Conservation (phyloP, 2,888 invertebrate genomes). For the Toxonevra muliebris region DNA sequence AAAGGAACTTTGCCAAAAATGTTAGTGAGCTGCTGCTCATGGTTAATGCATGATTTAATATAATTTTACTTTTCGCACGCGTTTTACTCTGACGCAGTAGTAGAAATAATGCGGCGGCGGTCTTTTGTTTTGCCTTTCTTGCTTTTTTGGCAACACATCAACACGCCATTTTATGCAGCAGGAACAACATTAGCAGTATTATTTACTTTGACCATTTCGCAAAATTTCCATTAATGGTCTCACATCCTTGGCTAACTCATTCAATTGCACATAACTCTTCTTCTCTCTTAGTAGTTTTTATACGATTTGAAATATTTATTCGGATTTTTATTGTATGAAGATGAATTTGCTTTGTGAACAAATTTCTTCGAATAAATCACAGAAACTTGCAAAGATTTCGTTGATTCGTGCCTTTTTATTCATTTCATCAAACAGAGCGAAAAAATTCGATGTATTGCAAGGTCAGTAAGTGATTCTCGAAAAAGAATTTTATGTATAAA, state of each 20-base stretch:
- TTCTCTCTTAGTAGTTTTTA: too few species aligned
- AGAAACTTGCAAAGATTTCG: too few species aligned
- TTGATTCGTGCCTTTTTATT: too few species aligned
- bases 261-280: too few species aligned
- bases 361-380: too few species aligned
- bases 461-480: too few species aligned
- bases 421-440: too few species aligned
- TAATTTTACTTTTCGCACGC: conserved; percentile 50
- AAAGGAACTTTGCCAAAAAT: conserved; percentile 52
- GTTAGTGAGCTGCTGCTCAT: conserved; percentile 45
- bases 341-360: too few species aligned
- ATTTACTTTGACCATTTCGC: conserved; percentile 44
- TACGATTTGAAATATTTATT: too few species aligned
- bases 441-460: too few species aligned
- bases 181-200: conserved; percentile 7
- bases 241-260: conserved; percentile 50
- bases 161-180: conserved; percentile 51
- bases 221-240: conserved; percentile 56
- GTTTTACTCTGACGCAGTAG: conserved; percentile 31
- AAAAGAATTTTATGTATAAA: too few species aligned
- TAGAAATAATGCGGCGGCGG: neutral
- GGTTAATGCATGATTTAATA: conserved; percentile 58
- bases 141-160: conserved; percentile 57
- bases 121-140: conserved; percentile 15
- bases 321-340: too few species aligned